Evolutionary conservation across 2,113 vertebrate genomes (phyloP).

Genomic region (Sialia sialis): DNA sequence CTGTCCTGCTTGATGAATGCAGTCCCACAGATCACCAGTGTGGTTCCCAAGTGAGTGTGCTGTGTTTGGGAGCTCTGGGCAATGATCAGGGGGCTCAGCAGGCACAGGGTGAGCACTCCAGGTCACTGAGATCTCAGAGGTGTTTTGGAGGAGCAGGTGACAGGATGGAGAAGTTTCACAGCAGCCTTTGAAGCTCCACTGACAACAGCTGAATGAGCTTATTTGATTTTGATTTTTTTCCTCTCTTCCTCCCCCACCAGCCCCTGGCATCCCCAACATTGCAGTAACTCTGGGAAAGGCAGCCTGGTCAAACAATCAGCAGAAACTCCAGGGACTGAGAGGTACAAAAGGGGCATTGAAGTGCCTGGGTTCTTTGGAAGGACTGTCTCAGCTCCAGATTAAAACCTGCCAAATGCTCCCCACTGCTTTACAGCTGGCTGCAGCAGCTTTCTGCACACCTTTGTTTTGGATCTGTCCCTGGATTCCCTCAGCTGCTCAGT

Average conservation of each 20-base stretch:
- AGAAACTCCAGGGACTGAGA: neutral
- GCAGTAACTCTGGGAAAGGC: neutral
- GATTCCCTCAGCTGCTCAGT: neutral
- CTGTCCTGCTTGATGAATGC: neutral
- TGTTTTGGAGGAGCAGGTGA: neutral
- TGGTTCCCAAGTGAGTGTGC: neutral
- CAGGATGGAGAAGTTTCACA: neutral
- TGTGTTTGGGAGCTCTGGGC: neutral
- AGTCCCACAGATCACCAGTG: neutral
- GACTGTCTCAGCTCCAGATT: slow-evolving; percentile 6
- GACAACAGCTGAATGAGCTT: neutral
- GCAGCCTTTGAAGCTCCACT: neutral
- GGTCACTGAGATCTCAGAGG: neutral
- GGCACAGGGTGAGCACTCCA: neutral
- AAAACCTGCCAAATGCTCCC: neutral
- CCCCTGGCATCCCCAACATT: rapidly evolving
- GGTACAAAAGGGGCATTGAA: neutral
- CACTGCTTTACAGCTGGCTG: neutral
- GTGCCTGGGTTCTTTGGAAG: neutral
- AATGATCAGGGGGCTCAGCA: neutral
- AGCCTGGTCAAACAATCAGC: neutral
- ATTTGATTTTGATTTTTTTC: neutral
- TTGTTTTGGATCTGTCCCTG: slow-evolving; percentile 1
- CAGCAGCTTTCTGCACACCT: neutral
- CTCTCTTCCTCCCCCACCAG: neutral